Percentiles rank a stretch among this genome's conserved stretches.
Conservation (phyloP, 2,113 vertebrate genomes). For the Serinus canaria region DNA sequence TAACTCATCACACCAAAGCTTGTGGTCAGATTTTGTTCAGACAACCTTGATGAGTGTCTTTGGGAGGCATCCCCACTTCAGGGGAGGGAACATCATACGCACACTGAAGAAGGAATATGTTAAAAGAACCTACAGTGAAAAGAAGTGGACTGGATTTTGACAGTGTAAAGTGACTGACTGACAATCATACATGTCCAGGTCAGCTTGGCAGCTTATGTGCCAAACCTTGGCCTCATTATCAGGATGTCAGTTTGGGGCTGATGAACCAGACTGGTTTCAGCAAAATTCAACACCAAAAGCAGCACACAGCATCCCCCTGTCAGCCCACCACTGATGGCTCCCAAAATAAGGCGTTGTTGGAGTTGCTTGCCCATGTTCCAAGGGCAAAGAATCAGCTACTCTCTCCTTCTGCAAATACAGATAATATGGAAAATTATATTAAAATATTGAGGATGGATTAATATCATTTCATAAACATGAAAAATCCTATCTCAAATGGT, state of each 20-base stretch:
- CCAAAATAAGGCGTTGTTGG: background rate
- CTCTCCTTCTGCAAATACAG: background rate
- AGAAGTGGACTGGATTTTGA: background rate
- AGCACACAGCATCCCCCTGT: background rate
- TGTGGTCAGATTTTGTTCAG: background rate
- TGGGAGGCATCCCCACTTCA: background rate
- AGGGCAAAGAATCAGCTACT: background rate
- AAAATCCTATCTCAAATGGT: background rate
- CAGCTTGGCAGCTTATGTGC: background rate
- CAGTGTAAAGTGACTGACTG: background rate
- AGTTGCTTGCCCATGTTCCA: background rate
- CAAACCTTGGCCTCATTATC: background rate
- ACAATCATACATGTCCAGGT: background rate
- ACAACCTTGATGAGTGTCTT: accelerated
- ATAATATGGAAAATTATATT: background rate
- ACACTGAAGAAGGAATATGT: background rate
- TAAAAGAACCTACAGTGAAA: background rate
- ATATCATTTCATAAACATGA: background rate
- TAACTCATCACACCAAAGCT: background rate
- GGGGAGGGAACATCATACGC: background rate
- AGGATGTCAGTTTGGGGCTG: background rate
- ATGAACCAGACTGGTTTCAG: background rate
- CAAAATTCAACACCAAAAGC: background rate
- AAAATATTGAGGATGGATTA: background rate
- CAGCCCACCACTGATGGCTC: background rate